Conservation (phyloP, 2,888 invertebrate genomes). For the Furcula furcula region DNA sequence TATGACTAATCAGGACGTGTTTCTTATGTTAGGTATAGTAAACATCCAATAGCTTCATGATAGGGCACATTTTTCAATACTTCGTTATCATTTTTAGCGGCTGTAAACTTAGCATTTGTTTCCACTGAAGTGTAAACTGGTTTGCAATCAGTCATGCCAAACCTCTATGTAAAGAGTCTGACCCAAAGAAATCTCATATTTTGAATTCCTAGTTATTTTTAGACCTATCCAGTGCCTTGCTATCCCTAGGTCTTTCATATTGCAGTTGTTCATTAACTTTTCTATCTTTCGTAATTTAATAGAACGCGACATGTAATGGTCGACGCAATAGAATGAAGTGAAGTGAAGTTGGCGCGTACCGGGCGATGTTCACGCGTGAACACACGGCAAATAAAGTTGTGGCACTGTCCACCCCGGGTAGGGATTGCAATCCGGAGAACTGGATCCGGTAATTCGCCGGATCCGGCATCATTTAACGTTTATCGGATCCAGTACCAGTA, state of each 20-base stretch:
- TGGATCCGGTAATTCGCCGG: too few species aligned
- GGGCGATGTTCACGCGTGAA: too few species aligned
- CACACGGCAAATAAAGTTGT: too few species aligned
- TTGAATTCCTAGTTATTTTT: neutral
- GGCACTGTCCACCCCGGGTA: too few species aligned
- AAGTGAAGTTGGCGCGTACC: too few species aligned
- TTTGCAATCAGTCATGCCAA: conserved; percentile 2
- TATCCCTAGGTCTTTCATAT: conserved; percentile 2
- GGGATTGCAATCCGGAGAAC: too few species aligned
- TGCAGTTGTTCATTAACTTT: neutral
- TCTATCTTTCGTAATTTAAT: too few species aligned
- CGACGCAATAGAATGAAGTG: too few species aligned
- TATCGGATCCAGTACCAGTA: too few species aligned
- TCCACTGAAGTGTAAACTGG: conserved; percentile 2
- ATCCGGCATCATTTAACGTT: too few species aligned
- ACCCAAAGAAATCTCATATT: conserved; percentile 3
- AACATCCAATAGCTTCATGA: conserved; percentile 1
- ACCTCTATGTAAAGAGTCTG: conserved; percentile 4
- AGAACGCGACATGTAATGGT: too few species aligned
- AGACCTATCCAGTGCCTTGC: conserved; percentile 6
- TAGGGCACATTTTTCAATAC: neutral
- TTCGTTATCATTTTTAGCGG: neutral
- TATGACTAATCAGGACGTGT: conserved; percentile 12
- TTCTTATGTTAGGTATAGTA: conserved; percentile 9
- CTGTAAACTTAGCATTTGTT: neutral